Base-by-base conservation (phyloP, 2,797 vertebrate species). In the Masticophis lateralis region DNA sequence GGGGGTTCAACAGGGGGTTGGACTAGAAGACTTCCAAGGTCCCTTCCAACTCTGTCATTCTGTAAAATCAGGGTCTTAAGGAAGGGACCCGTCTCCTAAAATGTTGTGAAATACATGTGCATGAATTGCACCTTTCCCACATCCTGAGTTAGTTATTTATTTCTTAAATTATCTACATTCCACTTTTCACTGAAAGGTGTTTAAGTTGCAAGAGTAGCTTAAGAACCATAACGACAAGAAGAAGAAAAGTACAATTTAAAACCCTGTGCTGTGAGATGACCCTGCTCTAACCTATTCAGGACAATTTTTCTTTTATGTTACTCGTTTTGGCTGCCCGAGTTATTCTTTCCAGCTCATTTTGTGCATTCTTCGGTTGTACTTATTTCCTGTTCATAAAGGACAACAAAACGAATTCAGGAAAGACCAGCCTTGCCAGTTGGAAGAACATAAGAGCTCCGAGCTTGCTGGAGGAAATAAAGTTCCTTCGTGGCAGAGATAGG, bases 381-480 rank as follows among this genome's bases (percentile, higher is more conserved):
- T 55, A 47, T 90, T 51, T 60, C 93, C 94, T 95, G 93, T 94
- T 86, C 94, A 92, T 20, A 60, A 27, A 47, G 74, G 83, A 25
- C 86, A 37, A 90, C 0, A 22, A 89, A 94, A 86, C 92, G 66
- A 22, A 86, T 92, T 61, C 91, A 93, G 95, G 90, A 92, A 88
- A 79, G 91, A 88, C 37, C 28, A 83, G 79, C 59, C n/a, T 51
- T 25, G 86, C 28, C 56, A 88, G 47, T 86, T 56, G 10, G n/a
- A 60, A 91, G 93, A 56, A 18, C 56, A 60, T 20, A 0, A 79
- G 57, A 92, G 88, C 5, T 56, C 27, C 2, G 61, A n/a, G 6
- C 7, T 57, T 43, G 92, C 60, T 5, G 27, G 69, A 61, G 59
- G 74, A 87, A 89, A 59, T 74, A 32, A 87, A 51, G 86, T 63